Base-by-base conservation (phyloP, 1,140 invertebrate genomes). In the Mycetomoellerius zeteki region DNA sequence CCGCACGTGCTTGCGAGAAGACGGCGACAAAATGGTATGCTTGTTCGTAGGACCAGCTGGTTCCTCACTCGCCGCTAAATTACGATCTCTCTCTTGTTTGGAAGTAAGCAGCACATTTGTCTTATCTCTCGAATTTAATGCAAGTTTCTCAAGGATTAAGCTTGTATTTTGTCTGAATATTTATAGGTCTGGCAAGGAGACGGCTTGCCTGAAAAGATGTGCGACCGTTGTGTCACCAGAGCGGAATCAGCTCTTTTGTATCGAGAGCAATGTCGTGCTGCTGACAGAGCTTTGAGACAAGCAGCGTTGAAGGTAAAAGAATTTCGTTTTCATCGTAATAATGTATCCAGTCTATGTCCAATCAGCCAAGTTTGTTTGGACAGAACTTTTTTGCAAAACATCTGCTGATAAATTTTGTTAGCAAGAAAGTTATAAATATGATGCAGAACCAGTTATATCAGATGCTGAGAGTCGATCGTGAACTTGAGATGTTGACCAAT, bases 11-110 rank as follows among this genome's bases (percentile, higher is more conserved):
- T 89, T 95, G 21, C 92, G 94, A 76, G 95, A 95, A 78, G 95
- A 95, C 72, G 93, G 94, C n/a, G 94, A 95, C 54, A 95, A 95
- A 91, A 95, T 95, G 94, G 89, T 95, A 75, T 95, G 93, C 89
- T 89, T 95, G n/a, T 95, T 95, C 78, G 92, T 95, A 72, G 95
- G 94, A 4, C 94, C 95, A 3, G 93, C 94, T 14, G 93, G 93
- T 12, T 95, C 95, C 14, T 95, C 95, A 21, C 92, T 95, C 6
- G 95, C 94, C 77, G 94, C 95, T 10, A 95, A 95, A 92, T 73
- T 95, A 10, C 88, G 94, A 87, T 95, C 95, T 8, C 90, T 95
- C 12, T 95, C 95, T 1, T 95, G 94, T 76, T 89, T 95, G 52
- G 94, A 95, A 91, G 94, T 95, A 89, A 87, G 56, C 21, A 24